Evolutionary conservation across 2,113 vertebrate genomes (phyloP), one percentile per base, ranked within the genome.

Genomic region (Sterrhoptilus dennistouni): DNA sequence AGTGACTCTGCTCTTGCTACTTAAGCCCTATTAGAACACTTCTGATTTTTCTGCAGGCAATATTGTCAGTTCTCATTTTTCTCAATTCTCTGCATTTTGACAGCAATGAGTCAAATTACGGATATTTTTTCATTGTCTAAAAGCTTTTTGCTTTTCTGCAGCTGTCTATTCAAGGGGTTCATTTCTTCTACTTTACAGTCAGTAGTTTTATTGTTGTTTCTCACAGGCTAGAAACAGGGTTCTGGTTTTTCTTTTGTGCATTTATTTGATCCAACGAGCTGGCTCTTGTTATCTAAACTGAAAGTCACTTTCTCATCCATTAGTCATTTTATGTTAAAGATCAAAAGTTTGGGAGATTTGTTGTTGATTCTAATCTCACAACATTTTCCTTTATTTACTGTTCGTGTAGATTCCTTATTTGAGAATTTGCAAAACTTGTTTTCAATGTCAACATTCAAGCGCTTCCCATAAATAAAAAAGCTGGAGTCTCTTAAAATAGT

Each of bases 381-480:
- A 60, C 74, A 64, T 93, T 72, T 88, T 72, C 88, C 90, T 93
- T 96, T 91, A 97, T 97, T 97, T 98, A 94, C 66, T 94, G 49
- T 93, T 94, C 89, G 91, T 92, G 84, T 83, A 94, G 60, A 94
- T 87, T 95, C 38, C 45, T 82, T 89, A 88, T 96, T 97, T 97
- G 86, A 97, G 96, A 97, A 95, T 91, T 90, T 95, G 59, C 66
- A 93, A 97, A 95, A 95, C 89, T 97, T 95, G 78, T 93, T 97
- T 97, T 95, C 90, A 87, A 70, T 93, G 95, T 95, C 96, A 97
- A 95, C 92, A 92, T 96, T 79, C 72, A 94, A 96, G 84, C 92
- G 84, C 75, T 94, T 97, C 90, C 91, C 96, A 96, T 96, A 97
- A 97, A 97, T 97, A 97, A 96, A 97, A 96, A 94, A 89, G 61